Evolutionary conservation across 2,113 vertebrate species (phyloP), one percentile per base, ranked within the genome.

Genomic region (Ranitomeya imitator): DNA sequence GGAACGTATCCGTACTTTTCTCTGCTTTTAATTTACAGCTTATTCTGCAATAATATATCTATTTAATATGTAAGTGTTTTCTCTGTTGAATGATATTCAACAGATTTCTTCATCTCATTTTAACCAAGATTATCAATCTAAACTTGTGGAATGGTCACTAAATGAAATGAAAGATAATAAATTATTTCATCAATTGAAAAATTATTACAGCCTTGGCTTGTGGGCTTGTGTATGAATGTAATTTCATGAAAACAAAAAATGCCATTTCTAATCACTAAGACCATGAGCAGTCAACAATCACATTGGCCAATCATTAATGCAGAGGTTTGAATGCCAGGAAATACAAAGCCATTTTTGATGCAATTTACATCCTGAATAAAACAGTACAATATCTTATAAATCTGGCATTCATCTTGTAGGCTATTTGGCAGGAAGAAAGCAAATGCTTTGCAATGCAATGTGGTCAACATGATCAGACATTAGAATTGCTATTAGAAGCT

Each of bases 301-400:
- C 61, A 26, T 73, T 55, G 83, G 67, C 52, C 65, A 85, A 15
- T 74, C 37, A 85, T 74, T 85, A 74, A 26, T 85, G 65, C 55
- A 55, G 23, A 73, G 26, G n/a, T 31, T 21, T 85, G 52, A 73
- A 85, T 85, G 67, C 65, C 83, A 85, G 26, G 31, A 84, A 67
- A 71, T 65, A 71, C 82, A 84, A 69, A 57, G 83, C 67, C 26
- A 59, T 74, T 85, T 85, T 54, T 52, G n/a, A 57, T 85, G 67
- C 37, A 23, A 85, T 74, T 85, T 85, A 69, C 8, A 55, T n/a
- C n/a, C 67, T 73, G n/a, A 85, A 83, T 69, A 85, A 85, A 74
- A 55, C 45, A 18, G 61, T 76, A 59, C 23, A 85, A 85, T 74
- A 85, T 74, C 83, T 57, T 60, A 74, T 26, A 60, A 76, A 85